Evolutionary conservation across 2,888 invertebrate species (phyloP).

Genomic region (Cantharis rufa): DNA sequence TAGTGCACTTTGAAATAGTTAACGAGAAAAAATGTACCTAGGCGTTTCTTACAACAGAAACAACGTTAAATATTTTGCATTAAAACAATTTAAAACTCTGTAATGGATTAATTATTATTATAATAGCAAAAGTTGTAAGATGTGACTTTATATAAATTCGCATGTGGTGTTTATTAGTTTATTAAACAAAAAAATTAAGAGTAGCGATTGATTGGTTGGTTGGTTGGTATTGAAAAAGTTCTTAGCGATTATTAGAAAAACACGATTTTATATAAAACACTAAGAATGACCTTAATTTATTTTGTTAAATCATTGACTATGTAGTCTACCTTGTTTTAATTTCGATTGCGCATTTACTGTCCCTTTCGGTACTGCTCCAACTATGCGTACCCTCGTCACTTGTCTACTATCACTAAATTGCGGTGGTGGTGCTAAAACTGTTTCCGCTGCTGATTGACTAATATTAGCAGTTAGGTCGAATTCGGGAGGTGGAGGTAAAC

Average conservation of each 20-base stretch:
- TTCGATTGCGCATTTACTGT: slow-evolving; percentile 43
- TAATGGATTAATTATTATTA: neutral
- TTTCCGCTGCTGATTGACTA: slow-evolving; percentile 39
- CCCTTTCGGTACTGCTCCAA: slow-evolving; percentile 80
- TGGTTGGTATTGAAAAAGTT: slow-evolving; percentile 5
- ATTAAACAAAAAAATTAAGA: neutral
- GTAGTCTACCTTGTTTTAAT: slow-evolving; percentile 52
- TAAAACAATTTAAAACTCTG: neutral
- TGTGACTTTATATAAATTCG: slow-evolving; percentile 3
- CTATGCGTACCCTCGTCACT: slow-evolving; percentile 74
- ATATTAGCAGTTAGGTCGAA: slow-evolving; percentile 57
- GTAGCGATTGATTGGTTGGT: neutral
- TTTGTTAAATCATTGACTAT: slow-evolving; percentile 50
- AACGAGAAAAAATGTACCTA: neutral
- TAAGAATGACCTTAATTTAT: slow-evolving; percentile 8
- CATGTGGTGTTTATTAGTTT: neutral
- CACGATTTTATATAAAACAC: slow-evolving; percentile 22
- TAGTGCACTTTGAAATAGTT: slow-evolving; percentile 26
- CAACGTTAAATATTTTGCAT: neutral
- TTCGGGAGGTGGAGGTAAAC: slow-evolving; percentile 65
- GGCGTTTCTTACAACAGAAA: neutral
- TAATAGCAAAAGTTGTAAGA: neutral
- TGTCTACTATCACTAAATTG: slow-evolving; percentile 81
- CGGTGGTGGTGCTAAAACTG: slow-evolving; percentile 80
- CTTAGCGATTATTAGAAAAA: slow-evolving; percentile 17